These are phyloP conservation scores for Epinephelus cyanopodus DNA, from an alignment of 2,113 vertebrate genomes.

Conservation along the genomic window DNA sequence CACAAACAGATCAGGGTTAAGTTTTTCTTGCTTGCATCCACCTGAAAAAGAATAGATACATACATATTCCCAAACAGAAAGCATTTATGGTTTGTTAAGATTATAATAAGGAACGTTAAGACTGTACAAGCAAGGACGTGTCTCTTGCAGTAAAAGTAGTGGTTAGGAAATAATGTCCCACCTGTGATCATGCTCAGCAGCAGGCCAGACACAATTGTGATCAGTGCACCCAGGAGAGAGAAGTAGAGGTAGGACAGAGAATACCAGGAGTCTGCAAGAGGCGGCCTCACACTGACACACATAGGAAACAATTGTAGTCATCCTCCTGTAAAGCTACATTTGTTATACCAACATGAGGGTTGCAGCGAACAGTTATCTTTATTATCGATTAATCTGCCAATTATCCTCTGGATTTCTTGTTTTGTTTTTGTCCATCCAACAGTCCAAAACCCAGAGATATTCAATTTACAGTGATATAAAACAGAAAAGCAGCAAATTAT, in stretches of 20 bases:
- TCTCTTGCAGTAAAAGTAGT: background rate
- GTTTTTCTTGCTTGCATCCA: conserved; percentile 81
- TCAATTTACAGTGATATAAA: background rate
- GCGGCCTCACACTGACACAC: conserved; percentile 75
- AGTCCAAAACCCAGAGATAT: background rate
- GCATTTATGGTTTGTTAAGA: background rate
- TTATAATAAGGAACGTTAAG: background rate
- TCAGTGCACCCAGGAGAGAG: conserved; percentile 75
- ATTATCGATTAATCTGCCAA: background rate
- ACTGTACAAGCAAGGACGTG: background rate
- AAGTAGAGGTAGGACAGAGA: conserved; percentile 88
- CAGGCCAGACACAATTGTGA: conserved; percentile 77
- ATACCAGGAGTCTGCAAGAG: conserved; percentile 85
- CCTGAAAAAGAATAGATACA: conserved; percentile 65
- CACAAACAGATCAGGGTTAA: conserved; percentile 78
- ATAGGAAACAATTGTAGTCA: background rate
- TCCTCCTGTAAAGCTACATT: background rate
- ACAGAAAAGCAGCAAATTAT: background rate
- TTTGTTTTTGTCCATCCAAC: background rate
- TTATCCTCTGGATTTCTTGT: background rate
- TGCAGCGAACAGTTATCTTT: background rate
- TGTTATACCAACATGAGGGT: background rate
- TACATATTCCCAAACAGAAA: background rate
- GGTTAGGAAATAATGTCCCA: conserved; percentile 45
- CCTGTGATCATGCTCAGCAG: conserved; percentile 83